A percentile compares a stretch with the other conserved stretches of the same genome.
Evolutionary conservation across 2,888 invertebrate genomes (phyloP).

Genomic region (Leptinotarsa rubiginosa): DNA sequence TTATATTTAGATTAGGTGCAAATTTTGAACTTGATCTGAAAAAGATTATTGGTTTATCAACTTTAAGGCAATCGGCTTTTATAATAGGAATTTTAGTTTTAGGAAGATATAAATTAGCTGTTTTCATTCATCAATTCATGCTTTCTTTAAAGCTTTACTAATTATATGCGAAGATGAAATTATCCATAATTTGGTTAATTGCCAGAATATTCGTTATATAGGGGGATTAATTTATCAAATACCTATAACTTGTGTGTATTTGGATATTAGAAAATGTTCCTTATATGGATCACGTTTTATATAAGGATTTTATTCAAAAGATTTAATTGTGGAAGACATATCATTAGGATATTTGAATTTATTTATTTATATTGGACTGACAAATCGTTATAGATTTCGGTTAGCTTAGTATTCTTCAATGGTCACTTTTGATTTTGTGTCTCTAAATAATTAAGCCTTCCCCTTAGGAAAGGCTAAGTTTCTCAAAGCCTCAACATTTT

Average conservation of each 20-base stretch:
- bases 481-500: too few species aligned
- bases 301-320: constrained; percentile 73
- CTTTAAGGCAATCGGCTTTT: constrained; percentile 79
- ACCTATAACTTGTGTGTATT: constrained; percentile 69
- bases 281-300: constrained; percentile 66
- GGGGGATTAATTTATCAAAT: constrained; percentile 67
- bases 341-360: constrained; percentile 70
- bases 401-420: constrained; percentile 71
- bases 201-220: constrained; percentile 77
- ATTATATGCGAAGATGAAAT: constrained; percentile 79
- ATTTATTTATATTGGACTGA: constrained; percentile 71
- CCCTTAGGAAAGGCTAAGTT: too few species aligned
- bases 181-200: constrained; percentile 75
- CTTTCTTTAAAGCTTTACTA: constrained; percentile 80
- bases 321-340: constrained; percentile 72
- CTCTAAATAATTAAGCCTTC: constrained; percentile 59
- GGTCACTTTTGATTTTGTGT: constrained; percentile 67
- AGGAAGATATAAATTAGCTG: constrained; percentile 69
- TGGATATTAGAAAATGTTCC: constrained; percentile 61
- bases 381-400: constrained; percentile 59
- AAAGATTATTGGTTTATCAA: constrained; percentile 81
- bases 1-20: constrained; percentile 66
- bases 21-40: constrained; percentile 79
- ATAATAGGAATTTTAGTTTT: constrained; percentile 72
- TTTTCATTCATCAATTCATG: constrained; percentile 80